phyloP scores from a whole-genome alignment of 2,113 vertebrate species.

The Toxotes chatareus region DNA sequence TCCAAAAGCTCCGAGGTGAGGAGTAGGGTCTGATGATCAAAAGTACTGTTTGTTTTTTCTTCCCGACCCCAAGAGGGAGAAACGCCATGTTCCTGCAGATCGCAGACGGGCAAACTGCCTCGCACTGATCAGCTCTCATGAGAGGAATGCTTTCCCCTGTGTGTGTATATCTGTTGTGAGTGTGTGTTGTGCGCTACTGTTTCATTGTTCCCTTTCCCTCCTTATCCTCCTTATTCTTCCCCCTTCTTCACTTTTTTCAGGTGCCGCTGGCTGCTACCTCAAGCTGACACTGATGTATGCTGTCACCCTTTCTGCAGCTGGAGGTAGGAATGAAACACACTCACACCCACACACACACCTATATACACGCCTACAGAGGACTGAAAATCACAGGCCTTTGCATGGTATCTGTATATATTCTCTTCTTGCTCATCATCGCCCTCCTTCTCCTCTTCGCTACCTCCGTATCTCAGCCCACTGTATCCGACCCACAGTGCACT shows the following conservation, averaged over 20 bases:
- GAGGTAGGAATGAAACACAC: constrained; percentile 62
- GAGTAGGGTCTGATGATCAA: constrained; percentile 85
- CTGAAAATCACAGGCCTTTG: constrained; percentile 72
- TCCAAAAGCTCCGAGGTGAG: constrained; percentile 77
- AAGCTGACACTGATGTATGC: constrained; percentile 80
- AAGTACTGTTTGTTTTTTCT: constrained; percentile 84
- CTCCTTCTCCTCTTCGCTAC: constrained; percentile 45
- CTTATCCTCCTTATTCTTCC: constrained; percentile 51
- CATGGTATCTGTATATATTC: constrained; percentile 68
- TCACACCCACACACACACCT: constrained; percentile 40
- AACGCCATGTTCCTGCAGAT: constrained; percentile 88
- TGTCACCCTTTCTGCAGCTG: constrained; percentile 77
- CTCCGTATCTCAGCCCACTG: constrained; percentile 65
- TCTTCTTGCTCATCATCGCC: constrained; percentile 53
- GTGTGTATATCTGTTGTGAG: constrained; percentile 42
- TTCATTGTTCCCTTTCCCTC: constrained; percentile 82
- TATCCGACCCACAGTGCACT: constrained; percentile 79
- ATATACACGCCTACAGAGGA: constrained; percentile 36
- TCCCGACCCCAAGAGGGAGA: constrained; percentile 86
- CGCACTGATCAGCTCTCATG: constrained; percentile 89
- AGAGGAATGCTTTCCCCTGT: constrained; percentile 81
- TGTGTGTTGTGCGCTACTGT: constrained; percentile 70
- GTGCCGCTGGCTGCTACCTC: constrained; percentile 85
- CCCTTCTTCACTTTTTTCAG: constrained; percentile 81
- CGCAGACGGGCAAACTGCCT: constrained; percentile 88